Conservation (phyloP, 1,140 invertebrate species). For the Hylyphantes graminicola region DNA sequence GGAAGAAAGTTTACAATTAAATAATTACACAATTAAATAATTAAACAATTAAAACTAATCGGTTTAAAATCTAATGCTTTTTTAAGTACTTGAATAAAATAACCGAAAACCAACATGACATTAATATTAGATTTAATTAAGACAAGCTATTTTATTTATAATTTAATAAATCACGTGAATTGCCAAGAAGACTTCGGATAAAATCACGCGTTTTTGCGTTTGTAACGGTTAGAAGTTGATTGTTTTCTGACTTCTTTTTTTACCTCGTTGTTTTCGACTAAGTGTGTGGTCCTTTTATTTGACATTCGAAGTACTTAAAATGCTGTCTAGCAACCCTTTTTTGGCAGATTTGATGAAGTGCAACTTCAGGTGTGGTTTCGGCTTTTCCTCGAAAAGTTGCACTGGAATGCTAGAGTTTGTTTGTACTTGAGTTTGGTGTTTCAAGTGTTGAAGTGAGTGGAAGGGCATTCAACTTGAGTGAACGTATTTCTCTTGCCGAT, state of each 20-base stretch:
- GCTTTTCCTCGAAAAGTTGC: slow-evolving; percentile 1
- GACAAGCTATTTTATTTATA: no score
- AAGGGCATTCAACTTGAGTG: not conserved
- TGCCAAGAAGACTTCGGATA: no score
- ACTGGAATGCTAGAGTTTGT: not conserved
- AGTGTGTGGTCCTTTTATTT: slow-evolving; percentile 14
- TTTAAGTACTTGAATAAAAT: no score
- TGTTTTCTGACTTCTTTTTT: not conserved
- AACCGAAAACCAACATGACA: no score
- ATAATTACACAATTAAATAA: no score
- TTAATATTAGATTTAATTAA: no score
- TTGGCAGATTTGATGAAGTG: not conserved
- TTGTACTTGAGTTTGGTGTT: not conserved
- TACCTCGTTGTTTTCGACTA: not conserved
- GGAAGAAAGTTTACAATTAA: no score
- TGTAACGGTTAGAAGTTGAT: not conserved
- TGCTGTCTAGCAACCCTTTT: slow-evolving; percentile 22
- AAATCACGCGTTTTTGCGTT: no score
- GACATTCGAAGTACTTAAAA: slow-evolving; percentile 8
- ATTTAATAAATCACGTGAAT: no score
- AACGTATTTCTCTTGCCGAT: no score
- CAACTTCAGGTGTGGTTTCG: not conserved
- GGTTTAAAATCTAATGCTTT: no score
- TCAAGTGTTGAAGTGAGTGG: not conserved
- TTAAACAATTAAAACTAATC: no score